Evolutionary conservation across 2,797 vertebrate genomes (phyloP).

Genomic region (Phalloptychus januarius): DNA sequence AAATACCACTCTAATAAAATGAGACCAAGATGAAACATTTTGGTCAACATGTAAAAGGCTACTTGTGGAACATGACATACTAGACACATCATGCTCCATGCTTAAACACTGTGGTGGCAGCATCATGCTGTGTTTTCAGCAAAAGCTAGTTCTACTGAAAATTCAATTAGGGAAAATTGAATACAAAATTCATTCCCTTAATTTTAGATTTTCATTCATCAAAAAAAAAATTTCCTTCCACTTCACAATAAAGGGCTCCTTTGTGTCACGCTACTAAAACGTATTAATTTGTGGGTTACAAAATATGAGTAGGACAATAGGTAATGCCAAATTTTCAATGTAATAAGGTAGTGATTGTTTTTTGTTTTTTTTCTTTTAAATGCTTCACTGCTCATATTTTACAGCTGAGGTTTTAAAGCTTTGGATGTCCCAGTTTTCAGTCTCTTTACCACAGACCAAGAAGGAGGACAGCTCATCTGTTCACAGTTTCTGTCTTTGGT

Average conservation of each 20-base stretch:
- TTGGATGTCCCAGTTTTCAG: conserved; percentile 31
- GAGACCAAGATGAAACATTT: not conserved
- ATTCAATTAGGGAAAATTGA: not conserved
- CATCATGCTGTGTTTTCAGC: not conserved
- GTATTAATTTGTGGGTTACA: not conserved
- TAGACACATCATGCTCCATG: not conserved
- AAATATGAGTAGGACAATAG: conserved; percentile 1
- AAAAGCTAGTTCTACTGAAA: not conserved
- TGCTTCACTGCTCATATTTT: conserved; percentile 66
- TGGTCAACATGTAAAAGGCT: not conserved
- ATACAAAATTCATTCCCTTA: not conserved
- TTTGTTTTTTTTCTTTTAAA: conserved; percentile 36
- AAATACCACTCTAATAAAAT: not conserved
- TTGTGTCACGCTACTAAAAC: not conserved
- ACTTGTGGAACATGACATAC: not conserved
- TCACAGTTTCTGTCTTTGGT: conserved; percentile 3
- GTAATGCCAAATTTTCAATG: conserved; percentile 21
- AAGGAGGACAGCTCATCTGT: conserved; percentile 10
- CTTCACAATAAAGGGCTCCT: not conserved
- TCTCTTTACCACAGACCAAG: conserved; percentile 25
- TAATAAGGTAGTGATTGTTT: conserved; percentile 25
- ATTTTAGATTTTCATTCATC: not conserved
- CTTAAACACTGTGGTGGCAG: not conserved
- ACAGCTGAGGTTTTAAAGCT: conserved; percentile 48
- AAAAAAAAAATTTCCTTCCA: not conserved